Conservation (phyloP, 2,888 invertebrate genomes). For the Scrobipalpa costella region DNA sequence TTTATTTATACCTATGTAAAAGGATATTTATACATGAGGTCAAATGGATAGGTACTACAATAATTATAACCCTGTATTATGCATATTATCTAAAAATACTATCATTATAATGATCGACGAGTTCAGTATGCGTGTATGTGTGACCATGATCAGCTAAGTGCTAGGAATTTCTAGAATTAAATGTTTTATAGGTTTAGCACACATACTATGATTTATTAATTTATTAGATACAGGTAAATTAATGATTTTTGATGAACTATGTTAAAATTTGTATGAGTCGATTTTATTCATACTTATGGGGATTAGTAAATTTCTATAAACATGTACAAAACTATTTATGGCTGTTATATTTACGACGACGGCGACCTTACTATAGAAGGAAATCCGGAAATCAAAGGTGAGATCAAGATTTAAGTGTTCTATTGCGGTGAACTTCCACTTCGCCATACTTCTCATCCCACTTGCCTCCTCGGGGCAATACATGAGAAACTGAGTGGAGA, state of each 20-base stretch:
- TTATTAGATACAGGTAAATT: slow-evolving; percentile 24
- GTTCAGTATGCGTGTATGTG: slow-evolving; percentile 10
- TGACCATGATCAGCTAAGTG: slow-evolving; percentile 43
- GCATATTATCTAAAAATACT: slow-evolving; percentile 36
- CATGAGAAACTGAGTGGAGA: slow-evolving; percentile 62
- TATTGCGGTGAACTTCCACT: slow-evolving; percentile 53
- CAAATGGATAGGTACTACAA: slow-evolving; percentile 37
- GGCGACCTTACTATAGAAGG: slow-evolving; percentile 21
- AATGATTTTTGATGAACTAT: neutral
- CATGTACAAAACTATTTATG: slow-evolving; percentile 4
- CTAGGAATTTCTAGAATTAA: slow-evolving; percentile 44
- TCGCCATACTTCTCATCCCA: slow-evolving; percentile 58
- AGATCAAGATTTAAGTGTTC: slow-evolving; percentile 68
- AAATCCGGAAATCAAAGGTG: slow-evolving; percentile 46
- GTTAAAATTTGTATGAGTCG: slow-evolving; percentile 12
- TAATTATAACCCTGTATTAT: slow-evolving; percentile 42
- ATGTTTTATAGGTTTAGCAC: slow-evolving; percentile 47
- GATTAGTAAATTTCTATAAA: slow-evolving; percentile 17
- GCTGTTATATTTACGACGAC: neutral
- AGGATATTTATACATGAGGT: slow-evolving; percentile 40
- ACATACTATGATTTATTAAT: slow-evolving; percentile 42
- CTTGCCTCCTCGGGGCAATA: slow-evolving; percentile 62
- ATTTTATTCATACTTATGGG: neutral
- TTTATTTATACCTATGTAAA: slow-evolving; percentile 13
- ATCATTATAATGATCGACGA: slow-evolving; percentile 24